Evolutionary conservation across 2,113 vertebrate genomes (phyloP).

Genomic region (Hemiprocne comata): DNA sequence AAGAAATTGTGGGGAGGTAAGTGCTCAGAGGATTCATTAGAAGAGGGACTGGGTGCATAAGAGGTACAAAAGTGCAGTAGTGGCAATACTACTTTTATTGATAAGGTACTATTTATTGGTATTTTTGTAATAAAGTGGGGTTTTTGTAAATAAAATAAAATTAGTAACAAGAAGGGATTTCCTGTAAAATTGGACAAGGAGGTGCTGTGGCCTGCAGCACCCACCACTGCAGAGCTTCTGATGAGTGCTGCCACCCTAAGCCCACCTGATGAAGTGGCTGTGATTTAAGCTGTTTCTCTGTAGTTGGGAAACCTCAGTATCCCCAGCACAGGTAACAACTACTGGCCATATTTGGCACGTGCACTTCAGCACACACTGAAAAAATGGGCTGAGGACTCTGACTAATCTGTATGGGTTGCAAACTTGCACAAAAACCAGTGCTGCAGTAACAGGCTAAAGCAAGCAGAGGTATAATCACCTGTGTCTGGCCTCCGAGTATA

Average conservation of each 20-base stretch:
- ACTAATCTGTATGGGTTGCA: not conserved
- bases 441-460: not conserved
- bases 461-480: not conserved
- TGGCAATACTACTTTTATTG: not conserved
- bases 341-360: fast-evolving
- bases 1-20: not conserved
- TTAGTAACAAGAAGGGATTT: not conserved
- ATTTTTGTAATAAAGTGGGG: too few relatives aligned
- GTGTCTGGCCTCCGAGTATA: not conserved
- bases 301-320: not conserved
- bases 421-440: not conserved
- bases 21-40: not conserved
- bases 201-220: not conserved
- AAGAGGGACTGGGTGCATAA: not conserved
- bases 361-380: not conserved
- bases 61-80: not conserved
- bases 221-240: not conserved
- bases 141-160: not conserved
- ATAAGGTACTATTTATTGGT: not conserved
- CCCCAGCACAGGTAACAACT: not conserved
- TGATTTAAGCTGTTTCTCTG: not conserved
- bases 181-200: constrained; percentile 4
- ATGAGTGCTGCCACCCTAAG: not conserved
- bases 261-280: not conserved
- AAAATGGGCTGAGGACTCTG: not conserved